Base-by-base conservation (phyloP, 2,113 vertebrate species). In the Catharus minimus region DNA sequence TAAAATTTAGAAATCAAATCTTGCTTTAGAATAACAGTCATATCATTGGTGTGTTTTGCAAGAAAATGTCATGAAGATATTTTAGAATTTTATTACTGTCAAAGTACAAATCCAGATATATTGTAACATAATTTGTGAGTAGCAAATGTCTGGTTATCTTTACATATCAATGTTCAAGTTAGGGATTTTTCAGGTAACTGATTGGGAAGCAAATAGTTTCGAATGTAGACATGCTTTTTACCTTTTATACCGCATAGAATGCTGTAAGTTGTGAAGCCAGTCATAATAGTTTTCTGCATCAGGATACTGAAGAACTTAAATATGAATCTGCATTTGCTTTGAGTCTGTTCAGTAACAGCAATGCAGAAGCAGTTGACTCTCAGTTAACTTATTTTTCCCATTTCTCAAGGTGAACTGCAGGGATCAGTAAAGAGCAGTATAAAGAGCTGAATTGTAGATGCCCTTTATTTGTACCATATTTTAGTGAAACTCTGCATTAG, bases 351-450 rank as follows among this genome's bases (percentile, higher is more conserved):
- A 75, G n/a, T 77, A 72, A 83, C 52, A 87, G 73, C 28, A 82
- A 5, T 44, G 18, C 73, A 91, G 76, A 84, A 87, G 38, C 41
- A 65, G 52, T 23, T 78, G 47, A 65, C 24, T 92, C 26, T 71
- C 36, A 43, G 46, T n/a, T 60, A 78, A 46, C 15, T 4, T 49
- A 15, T 56, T 55, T 61, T 88, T 83, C 52, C 52, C 15, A 22
- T 82, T 95, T 90, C 86, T 90, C 73, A n/a, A 76, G 50, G n/a
- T 85, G 82, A 86, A 88, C 96, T 95, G 88, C 91, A 96, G 95
- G 78, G 86, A 92, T 96, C 93, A 92, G 92, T 84, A 89, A 95
- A 96, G 77, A n/a, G 33, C 84, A 93, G 60, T 38, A 55, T 53
- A 64, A 56, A 93, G 57, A 82, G 55, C 18, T 79, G 74, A 86